Evolutionary conservation across 2,888 invertebrate genomes (phyloP).

Genomic region (Apodemia hepburni): DNA sequence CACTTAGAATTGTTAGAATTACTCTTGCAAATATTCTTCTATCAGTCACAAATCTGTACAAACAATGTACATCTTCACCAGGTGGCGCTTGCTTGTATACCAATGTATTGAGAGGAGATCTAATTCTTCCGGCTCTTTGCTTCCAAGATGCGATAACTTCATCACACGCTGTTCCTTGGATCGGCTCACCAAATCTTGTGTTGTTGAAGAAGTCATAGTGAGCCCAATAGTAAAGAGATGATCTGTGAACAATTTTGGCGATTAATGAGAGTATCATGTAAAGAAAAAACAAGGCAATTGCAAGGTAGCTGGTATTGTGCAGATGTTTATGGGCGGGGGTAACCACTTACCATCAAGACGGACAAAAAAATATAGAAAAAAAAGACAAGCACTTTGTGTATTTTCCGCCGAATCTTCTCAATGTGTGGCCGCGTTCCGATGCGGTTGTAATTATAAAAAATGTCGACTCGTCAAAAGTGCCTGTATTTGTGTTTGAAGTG

Average conservation of each 20-base stretch:
- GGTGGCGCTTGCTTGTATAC: constrained; percentile 90
- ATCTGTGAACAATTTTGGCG: constrained; percentile 61
- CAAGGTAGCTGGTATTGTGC: too few species aligned
- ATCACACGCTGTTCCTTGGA: constrained; percentile 90
- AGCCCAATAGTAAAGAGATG: constrained; percentile 96
- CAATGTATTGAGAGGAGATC: constrained; percentile 92
- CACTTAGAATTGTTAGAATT: constrained; percentile 86
- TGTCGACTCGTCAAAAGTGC: too few species aligned
- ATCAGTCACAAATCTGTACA: constrained; percentile 92
- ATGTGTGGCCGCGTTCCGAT: too few species aligned
- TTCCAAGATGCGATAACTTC: constrained; percentile 94
- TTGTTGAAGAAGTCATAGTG: constrained; percentile 97
- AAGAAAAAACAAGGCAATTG: too few species aligned
- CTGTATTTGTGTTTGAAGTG: too few species aligned
- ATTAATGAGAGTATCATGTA: not conserved
- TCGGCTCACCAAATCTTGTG: constrained; percentile 91
- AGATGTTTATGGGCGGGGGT: too few species aligned
- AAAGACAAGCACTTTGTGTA: too few species aligned
- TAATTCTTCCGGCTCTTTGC: constrained; percentile 85
- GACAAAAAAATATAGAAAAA: too few species aligned
- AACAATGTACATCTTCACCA: constrained; percentile 87
- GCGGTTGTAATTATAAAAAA: too few species aligned
- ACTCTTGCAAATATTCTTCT: constrained; percentile 90
- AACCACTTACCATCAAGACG: too few species aligned
- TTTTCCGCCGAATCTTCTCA: too few species aligned